These are phyloP conservation scores for Lycocerus yunnanus DNA, from an alignment of 2,888 invertebrate species.

Conservation along the genomic window DNA sequence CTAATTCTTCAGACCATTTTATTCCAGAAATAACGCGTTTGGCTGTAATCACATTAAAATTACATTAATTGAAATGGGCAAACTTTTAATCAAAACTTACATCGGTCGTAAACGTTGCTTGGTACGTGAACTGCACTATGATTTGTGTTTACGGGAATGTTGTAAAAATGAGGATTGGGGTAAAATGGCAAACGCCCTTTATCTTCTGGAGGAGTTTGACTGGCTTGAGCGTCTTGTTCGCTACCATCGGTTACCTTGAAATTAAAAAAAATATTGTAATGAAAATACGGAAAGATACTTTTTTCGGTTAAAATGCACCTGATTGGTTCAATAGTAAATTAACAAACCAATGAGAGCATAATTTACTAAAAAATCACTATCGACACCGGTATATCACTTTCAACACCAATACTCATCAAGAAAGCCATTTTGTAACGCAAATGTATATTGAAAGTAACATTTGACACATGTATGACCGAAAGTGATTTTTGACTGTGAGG, in stretches of 20 bases:
- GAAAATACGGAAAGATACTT: too few species aligned
- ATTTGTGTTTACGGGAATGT: conserved; percentile 75
- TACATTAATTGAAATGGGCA: not conserved
- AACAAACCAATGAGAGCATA: too few species aligned
- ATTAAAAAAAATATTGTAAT: too few species aligned
- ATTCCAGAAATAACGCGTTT: conserved; percentile 89
- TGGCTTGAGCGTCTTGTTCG: conserved; percentile 53
- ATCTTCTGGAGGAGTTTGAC: conserved; percentile 61
- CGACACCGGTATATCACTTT: too few species aligned
- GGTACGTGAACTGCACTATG: conserved; percentile 93
- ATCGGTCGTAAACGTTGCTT: conserved; percentile 91
- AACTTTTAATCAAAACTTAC: conserved; percentile 56
- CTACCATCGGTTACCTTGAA: conserved; percentile 46
- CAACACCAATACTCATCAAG: too few species aligned
- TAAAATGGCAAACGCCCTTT: conserved; percentile 61
- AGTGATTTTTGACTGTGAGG: too few species aligned
- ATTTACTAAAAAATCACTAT: too few species aligned
- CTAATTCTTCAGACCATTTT: conserved; percentile 93
- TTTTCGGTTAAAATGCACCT: too few species aligned
- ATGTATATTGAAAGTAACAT: too few species aligned
- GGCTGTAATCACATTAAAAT: conserved; percentile 58
- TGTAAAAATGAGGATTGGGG: conserved; percentile 77
- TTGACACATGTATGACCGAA: too few species aligned
- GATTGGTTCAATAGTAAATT: too few species aligned
- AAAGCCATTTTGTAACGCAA: too few species aligned